These are phyloP conservation scores for Anser cygnoides DNA, from an alignment of 2,113 vertebrate genomes.

Conservation along the genomic window DNA sequence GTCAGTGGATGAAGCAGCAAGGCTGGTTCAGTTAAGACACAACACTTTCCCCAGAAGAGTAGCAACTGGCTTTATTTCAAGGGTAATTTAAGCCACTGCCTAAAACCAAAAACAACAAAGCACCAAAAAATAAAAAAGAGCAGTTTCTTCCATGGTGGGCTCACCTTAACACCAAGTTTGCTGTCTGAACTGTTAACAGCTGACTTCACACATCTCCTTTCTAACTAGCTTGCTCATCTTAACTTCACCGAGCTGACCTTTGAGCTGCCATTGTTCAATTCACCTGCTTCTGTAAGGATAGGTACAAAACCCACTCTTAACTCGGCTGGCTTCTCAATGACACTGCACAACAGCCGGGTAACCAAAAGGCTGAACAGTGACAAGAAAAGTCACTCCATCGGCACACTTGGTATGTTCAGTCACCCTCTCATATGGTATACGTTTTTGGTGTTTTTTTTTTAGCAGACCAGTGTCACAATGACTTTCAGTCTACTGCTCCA, in stretches of 20 bases:
- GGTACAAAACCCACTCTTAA: neutral
- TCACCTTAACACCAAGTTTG: neutral
- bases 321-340: neutral
- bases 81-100: neutral
- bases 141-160: neutral
- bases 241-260: neutral
- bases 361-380: neutral
- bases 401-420: neutral
- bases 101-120: neutral
- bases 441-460: neutral
- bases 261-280: neutral
- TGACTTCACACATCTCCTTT: neutral
- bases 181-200: neutral
- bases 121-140: neutral
- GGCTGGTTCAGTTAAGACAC: neutral
- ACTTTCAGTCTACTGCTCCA: neutral
- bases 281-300: neutral
- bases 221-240: neutral
- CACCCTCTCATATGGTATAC: neutral
- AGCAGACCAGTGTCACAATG: neutral
- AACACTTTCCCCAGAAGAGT: neutral
- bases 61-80: conserved; percentile 13
- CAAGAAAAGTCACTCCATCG: neutral
- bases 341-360: neutral
- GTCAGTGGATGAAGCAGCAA: neutral